A percentile compares a stretch with the other conserved stretches of the same genome.
Evolutionary conservation across 1,140 invertebrate species (phyloP).

Genomic region (Drosophila paulistorum): DNA sequence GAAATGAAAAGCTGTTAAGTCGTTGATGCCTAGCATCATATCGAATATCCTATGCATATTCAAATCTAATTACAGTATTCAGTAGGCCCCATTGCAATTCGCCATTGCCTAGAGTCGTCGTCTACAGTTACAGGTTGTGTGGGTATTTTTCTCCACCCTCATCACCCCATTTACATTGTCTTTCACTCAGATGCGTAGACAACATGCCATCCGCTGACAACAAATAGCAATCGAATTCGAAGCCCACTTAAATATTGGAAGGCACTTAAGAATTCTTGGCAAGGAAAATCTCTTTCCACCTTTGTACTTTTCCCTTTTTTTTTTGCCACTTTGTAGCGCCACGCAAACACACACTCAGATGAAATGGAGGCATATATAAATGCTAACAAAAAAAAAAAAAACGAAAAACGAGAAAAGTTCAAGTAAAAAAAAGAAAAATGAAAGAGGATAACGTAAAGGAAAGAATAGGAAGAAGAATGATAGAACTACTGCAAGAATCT

Average conservation of each 20-base stretch:
- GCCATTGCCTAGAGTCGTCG: neutral
- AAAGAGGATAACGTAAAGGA: slow-evolving; percentile 10
- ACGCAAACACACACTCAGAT: neutral
- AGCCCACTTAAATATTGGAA: slow-evolving; percentile 66
- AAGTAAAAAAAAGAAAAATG: neutral
- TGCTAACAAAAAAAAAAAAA: neutral
- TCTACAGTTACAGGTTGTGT: neutral
- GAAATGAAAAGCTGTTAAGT: neutral
- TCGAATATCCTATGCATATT: slow-evolving; percentile 5
- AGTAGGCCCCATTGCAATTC: too few species aligned
- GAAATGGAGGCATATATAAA: slow-evolving; percentile 24
- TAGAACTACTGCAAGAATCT: slow-evolving; percentile 14
- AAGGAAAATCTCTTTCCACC: slow-evolving; percentile 38
- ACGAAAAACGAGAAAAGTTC: slow-evolving; percentile 6
- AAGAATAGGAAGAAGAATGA: slow-evolving; percentile 8
- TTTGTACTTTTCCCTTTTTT: slow-evolving; percentile 7
- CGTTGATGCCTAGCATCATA: neutral
- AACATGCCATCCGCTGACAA: slow-evolving; percentile 58
- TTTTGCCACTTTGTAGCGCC: slow-evolving; percentile 1
- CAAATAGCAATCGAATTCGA: slow-evolving; percentile 65
- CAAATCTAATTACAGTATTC: slow-evolving; percentile 3
- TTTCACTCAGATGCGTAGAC: slow-evolving; percentile 48
- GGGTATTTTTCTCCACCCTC: neutral
- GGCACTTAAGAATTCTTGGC: slow-evolving; percentile 64
- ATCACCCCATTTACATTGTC: slow-evolving; percentile 2